Percentiles rank a stretch among this genome's conserved stretches.
Conservation (phyloP, 1,140 invertebrate genomes). For the Lysiphlebus fabarum region DNA sequence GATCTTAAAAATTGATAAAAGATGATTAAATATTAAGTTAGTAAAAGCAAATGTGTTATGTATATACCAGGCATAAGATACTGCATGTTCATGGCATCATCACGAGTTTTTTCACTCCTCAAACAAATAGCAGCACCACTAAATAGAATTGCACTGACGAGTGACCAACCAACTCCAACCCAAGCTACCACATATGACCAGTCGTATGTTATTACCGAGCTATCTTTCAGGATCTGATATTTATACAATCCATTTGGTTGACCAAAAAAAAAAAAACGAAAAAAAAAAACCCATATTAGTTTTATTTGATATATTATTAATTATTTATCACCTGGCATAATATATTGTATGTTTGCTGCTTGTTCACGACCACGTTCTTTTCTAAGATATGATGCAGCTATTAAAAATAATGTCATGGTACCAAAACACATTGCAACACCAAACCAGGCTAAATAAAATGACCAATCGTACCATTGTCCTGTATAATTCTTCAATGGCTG, state of each 20-base stretch:
- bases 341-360: constrained; percentile 79
- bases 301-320: constrained; percentile 24
- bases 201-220: constrained; percentile 83
- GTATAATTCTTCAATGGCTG: constrained; percentile 72
- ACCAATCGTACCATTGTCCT: constrained; percentile 75
- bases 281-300: constrained; percentile 47
- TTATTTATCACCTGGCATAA: constrained; percentile 73
- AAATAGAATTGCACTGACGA: constrained; percentile 86
- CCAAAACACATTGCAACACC: constrained; percentile 72
- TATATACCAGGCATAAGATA: constrained; percentile 92
- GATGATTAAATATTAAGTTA: constrained; percentile 33
- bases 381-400: constrained; percentile 72
- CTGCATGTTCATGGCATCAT: constrained; percentile 94
- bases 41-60: constrained; percentile 44
- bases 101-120: constrained; percentile 84
- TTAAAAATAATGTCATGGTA: constrained; percentile 75
- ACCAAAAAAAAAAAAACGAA: constrained; percentile 60
- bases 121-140: constrained; percentile 89
- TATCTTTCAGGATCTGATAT: constrained; percentile 79
- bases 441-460: constrained; percentile 79
- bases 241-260: not conserved
- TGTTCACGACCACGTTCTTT: constrained; percentile 68
- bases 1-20: too few species aligned
- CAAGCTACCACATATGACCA: constrained; percentile 95
- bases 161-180: constrained; percentile 86